These are phyloP conservation scores for Neofelis nebulosa DNA, from an alignment of 2,113 vertebrate genomes.

Conservation along the genomic window DNA sequence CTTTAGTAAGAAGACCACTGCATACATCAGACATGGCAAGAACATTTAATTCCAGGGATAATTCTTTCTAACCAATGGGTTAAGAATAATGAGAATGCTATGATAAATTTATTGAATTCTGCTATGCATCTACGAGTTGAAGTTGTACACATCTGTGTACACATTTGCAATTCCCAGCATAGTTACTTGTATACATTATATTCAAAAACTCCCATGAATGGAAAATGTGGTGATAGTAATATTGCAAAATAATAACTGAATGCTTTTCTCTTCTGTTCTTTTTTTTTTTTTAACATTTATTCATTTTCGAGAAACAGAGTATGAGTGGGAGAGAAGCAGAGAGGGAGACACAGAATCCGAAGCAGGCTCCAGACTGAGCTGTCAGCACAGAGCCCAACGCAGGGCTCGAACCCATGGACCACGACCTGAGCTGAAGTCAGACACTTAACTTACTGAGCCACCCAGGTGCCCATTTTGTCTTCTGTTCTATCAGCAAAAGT, in stretches of 20 bases:
- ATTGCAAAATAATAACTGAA: not conserved
- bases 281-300: no score
- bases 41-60: not conserved
- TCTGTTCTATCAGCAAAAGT: not conserved
- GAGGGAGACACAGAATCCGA: no score
- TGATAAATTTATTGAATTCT: not conserved
- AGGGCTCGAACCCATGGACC: no score
- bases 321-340: no score
- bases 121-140: not conserved
- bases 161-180: not conserved
- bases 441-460: no score
- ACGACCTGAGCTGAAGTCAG: no score
- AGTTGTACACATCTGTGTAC: not conserved
- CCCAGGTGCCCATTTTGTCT: not conserved
- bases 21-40: not conserved
- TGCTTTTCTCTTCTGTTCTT: not conserved
- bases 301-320: no score
- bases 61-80: not conserved
- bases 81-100: not conserved
- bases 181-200: not conserved
- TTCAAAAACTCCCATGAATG: not conserved
- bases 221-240: not conserved
- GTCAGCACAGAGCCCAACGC: no score
- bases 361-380: no score
- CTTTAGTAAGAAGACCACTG: not conserved